Conservation (phyloP, 2,113 vertebrate species). For the Percopsis transmontana region DNA sequence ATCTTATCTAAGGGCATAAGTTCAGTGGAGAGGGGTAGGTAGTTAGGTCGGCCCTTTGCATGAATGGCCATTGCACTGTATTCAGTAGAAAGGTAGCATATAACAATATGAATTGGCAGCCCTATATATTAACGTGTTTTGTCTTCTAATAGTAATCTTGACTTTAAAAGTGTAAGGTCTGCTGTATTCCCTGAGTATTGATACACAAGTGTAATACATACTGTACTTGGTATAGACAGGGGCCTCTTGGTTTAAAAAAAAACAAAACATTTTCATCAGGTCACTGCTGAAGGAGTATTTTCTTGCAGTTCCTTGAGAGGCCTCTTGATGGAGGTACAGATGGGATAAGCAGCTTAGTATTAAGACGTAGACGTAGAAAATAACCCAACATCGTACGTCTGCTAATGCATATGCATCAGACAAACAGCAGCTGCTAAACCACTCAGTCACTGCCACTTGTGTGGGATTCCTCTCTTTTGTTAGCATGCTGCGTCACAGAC, state of each 20-base stretch:
- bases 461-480: slow-evolving; percentile 43
- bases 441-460: slow-evolving; percentile 1
- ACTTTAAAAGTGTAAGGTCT: background rate
- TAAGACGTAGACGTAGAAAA: slow-evolving; percentile 64
- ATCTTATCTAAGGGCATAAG: slow-evolving; percentile 11
- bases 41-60: too few relatives aligned
- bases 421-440: background rate
- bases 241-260: background rate
- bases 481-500: slow-evolving; percentile 17
- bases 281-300: background rate
- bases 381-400: slow-evolving; percentile 22
- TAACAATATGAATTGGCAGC: too few relatives aligned
- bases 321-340: slow-evolving; percentile 58
- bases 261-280: too few relatives aligned
- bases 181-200: background rate
- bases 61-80: too few relatives aligned
- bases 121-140: background rate
- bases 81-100: too few relatives aligned
- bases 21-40: too few relatives aligned
- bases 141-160: background rate
- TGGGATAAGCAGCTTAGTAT: slow-evolving; percentile 35
- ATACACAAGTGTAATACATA: background rate
- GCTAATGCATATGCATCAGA: background rate
- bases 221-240: background rate
- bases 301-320: slow-evolving; percentile 29